phyloP scores from a whole-genome alignment of 2,113 vertebrate species.

The Poicephalus meyeri region DNA sequence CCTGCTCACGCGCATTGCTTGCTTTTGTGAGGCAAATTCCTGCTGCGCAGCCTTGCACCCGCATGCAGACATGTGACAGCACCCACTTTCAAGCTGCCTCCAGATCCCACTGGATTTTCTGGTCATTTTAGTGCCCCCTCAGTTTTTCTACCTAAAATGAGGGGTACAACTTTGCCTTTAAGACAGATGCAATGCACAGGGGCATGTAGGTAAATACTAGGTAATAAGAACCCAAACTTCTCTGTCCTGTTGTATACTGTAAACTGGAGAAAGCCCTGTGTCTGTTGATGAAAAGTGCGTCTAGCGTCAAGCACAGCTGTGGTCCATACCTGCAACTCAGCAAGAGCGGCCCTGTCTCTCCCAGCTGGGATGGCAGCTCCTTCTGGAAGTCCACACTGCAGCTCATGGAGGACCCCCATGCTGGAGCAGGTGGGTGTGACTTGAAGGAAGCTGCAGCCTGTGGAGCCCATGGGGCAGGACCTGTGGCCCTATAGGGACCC shows the following conservation, averaged over 20 bases:
- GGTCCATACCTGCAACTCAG: too few species aligned
- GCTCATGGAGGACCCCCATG: accelerated
- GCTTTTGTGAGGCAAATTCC: neutral
- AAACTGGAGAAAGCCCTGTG: neutral
- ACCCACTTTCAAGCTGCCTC: neutral
- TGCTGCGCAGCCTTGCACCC: accelerated
- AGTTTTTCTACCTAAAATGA: neutral
- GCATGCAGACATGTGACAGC: accelerated
- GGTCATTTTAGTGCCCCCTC: neutral
- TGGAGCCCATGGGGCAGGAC: neutral
- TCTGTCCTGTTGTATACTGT: neutral
- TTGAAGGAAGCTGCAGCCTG: neutral
- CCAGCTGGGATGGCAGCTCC: accelerated
- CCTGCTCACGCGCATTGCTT: neutral
- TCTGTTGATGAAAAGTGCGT: neutral
- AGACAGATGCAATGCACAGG: accelerated
- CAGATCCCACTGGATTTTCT: neutral
- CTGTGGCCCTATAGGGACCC: neutral
- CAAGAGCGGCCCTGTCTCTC: neutral
- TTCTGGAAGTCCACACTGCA: neutral
- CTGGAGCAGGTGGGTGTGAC: neutral
- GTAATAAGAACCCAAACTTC: neutral
- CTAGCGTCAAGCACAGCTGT: neutral
- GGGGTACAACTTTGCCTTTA: neutral
- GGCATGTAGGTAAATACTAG: neutral